A percentile compares a stretch with the other conserved stretches of the same genome.
phyloP scores from a whole-genome alignment of 2,888 invertebrate genomes.

The Trichopria drosophilae region DNA sequence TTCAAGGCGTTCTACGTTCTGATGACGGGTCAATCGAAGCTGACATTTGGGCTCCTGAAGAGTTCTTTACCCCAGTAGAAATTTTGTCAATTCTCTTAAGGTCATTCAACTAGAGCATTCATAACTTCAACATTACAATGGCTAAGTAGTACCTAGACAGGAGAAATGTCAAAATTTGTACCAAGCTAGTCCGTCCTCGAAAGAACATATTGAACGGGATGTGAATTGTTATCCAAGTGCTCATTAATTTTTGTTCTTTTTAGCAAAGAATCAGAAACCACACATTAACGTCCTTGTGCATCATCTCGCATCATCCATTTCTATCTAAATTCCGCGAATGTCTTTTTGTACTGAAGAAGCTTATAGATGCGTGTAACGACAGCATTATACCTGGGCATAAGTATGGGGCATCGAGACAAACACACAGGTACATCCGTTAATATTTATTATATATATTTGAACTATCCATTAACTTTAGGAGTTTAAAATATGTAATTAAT shows the following conservation, averaged over 20 bases:
- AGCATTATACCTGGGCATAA: conserved; percentile 85
- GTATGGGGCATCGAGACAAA: conserved; percentile 85
- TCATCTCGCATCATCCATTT: conserved; percentile 98
- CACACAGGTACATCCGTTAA: conserved; percentile 68
- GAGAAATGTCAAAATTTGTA: too few relatives aligned
- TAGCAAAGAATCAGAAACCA: conserved; percentile 81
- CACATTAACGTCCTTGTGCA: conserved; percentile 94
- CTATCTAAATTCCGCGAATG: conserved; percentile 98
- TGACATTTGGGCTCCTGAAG: too few relatives aligned
- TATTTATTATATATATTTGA: too few relatives aligned
- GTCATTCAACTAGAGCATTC: too few relatives aligned
- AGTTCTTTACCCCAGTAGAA: too few relatives aligned
- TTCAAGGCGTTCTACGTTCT: too few relatives aligned
- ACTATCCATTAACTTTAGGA: too few relatives aligned
- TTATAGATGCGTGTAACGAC: conserved; percentile 98
- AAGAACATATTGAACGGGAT: conserved; percentile 6
- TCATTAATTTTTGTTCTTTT: conserved; percentile 21
- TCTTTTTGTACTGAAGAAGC: conserved; percentile 89
- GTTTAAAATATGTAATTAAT: conserved; percentile 21
- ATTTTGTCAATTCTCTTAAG: too few relatives aligned
- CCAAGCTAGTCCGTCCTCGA: too few relatives aligned
- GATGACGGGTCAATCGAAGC: too few relatives aligned
- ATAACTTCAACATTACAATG: too few relatives aligned
- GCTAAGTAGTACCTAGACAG: too few relatives aligned
- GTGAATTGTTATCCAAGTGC: background rate